Percentiles rank a stretch among this genome's conserved stretches.
Evolutionary conservation across 23 tunicate species (phyloP).

Genomic region (Halocynthia aurantium): DNA sequence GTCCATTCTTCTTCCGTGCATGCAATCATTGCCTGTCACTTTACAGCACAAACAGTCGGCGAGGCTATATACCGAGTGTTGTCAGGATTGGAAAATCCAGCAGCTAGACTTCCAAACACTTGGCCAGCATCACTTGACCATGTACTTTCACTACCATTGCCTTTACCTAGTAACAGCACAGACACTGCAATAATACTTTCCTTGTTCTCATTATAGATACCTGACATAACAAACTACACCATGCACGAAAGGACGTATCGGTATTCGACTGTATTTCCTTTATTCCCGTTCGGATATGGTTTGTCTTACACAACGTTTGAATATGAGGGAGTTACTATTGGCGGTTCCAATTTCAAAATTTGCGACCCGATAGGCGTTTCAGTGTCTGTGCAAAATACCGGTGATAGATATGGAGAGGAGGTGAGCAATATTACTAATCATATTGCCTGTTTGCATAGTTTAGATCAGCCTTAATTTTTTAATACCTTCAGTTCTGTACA

Average conservation of each 20-base stretch:
- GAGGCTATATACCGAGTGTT: conserved; percentile 37
- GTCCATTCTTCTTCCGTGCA: neutral
- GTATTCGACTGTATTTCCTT: conserved; percentile 37
- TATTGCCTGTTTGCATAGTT: neutral
- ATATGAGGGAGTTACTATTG: conserved; percentile 17
- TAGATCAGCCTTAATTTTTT: neutral
- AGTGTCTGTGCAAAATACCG: conserved; percentile 48
- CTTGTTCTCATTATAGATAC: conserved; percentile 25
- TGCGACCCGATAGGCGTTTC: conserved; percentile 29
- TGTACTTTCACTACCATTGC: conserved; percentile 12
- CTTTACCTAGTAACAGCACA: neutral
- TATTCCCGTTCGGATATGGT: conserved; percentile 85
- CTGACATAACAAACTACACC: conserved; percentile 69
- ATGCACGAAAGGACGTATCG: conserved; percentile 68
- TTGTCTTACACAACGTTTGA: conserved; percentile 63
- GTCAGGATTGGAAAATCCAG: conserved; percentile 52
- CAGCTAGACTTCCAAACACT: conserved; percentile 73
- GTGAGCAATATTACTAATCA: conserved; percentile 13
- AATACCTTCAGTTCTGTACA: neutral
- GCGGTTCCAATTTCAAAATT: neutral
- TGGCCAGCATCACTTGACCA: conserved; percentile 49
- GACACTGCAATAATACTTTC: neutral
- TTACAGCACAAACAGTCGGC: conserved; percentile 77
- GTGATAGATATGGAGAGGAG: conserved; percentile 62
- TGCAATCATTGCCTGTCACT: conserved; percentile 59